phyloP scores from a whole-genome alignment of 2,113 vertebrate species.

The Nothobranchius kuhntae region DNA sequence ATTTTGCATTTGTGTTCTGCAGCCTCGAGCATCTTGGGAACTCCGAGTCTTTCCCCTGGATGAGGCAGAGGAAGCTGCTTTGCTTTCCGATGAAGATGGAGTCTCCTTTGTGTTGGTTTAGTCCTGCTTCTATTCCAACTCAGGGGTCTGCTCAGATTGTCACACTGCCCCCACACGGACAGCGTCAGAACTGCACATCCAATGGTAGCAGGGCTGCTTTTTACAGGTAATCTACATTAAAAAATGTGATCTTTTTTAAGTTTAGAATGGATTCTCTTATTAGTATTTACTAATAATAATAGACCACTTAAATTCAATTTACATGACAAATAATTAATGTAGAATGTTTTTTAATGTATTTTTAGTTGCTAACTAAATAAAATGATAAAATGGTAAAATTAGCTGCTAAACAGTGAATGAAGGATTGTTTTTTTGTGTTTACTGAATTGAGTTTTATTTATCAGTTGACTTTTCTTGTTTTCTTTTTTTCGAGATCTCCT shows the following conservation, averaged over 20 bases:
- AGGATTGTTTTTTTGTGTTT: background rate
- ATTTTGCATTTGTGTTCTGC: slow-evolving; percentile 1
- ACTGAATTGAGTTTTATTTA: background rate
- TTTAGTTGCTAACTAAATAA: background rate
- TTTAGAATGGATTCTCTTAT: background rate
- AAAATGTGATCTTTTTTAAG: background rate
- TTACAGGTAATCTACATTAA: slow-evolving; percentile 55
- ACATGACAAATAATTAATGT: background rate
- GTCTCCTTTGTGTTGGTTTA: background rate
- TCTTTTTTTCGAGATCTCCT: slow-evolving; percentile 30
- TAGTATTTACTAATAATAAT: background rate
- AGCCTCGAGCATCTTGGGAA: slow-evolving; percentile 59
- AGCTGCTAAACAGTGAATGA: background rate
- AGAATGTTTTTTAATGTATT: no score
- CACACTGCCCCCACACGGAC: slow-evolving; percentile 48
- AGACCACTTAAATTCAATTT: background rate
- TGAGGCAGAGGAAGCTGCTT: slow-evolving; percentile 25
- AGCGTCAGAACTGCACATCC: slow-evolving; percentile 2
- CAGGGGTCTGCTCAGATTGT: slow-evolving; percentile 13
- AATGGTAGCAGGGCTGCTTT: slow-evolving; percentile 40
- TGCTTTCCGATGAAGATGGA: slow-evolving; percentile 22
- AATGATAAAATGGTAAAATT: no score
- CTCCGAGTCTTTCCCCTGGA: slow-evolving; percentile 56
- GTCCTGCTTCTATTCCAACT: slow-evolving; percentile 21
- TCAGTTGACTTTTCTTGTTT: background rate